Conservation (phyloP, 2,888 invertebrate species). For the Meteorus cinctellus region DNA sequence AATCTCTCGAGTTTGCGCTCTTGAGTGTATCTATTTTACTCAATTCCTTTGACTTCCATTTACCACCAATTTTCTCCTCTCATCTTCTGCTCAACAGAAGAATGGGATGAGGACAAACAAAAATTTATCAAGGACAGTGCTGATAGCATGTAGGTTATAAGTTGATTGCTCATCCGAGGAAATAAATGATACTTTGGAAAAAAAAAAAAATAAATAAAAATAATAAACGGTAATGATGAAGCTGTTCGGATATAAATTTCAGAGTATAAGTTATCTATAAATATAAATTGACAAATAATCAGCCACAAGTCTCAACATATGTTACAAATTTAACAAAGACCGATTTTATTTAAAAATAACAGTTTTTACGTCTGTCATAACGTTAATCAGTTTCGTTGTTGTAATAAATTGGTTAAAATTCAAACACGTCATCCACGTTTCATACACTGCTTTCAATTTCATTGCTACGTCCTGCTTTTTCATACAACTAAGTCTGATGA, state of each 20-base stretch:
- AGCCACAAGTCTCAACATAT: too few species aligned
- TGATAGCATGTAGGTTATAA: not conserved
- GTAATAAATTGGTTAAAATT: too few species aligned
- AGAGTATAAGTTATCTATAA: too few species aligned
- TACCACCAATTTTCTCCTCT: not conserved
- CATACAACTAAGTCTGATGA: not conserved
- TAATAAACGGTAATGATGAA: not conserved
- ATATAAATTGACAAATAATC: too few species aligned
- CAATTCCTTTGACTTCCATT: conserved; percentile 10
- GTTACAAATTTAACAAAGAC: too few species aligned
- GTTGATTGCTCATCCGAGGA: conserved; percentile 3
- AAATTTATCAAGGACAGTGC: not conserved
- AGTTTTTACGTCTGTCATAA: too few species aligned
- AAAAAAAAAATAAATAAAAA: too few species aligned
- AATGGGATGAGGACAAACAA: not conserved
- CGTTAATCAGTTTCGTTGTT: too few species aligned
- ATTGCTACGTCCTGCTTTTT: not conserved
- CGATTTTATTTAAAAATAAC: too few species aligned
- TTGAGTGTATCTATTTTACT: conserved; percentile 30
- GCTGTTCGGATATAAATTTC: too few species aligned
- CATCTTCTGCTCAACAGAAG: conserved; percentile 4
- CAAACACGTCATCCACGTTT: too few species aligned
- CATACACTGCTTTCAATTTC: not conserved
- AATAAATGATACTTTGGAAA: conserved; percentile 19
- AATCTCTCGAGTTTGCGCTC: conserved; percentile 29